Conservation (phyloP, 2,113 vertebrate genomes). For the Nyctibius bracteatus region DNA sequence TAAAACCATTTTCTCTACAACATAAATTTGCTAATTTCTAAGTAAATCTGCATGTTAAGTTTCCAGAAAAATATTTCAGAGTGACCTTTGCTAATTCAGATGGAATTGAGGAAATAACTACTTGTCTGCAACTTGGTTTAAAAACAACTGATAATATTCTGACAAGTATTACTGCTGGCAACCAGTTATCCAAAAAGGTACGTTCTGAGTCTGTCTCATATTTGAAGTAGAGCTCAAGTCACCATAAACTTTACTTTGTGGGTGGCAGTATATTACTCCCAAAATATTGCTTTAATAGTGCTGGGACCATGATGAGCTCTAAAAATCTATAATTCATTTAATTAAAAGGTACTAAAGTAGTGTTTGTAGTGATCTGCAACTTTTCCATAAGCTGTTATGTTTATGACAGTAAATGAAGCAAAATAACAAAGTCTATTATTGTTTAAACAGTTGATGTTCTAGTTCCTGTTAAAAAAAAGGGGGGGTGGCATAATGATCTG, state of each 20-base stretch:
- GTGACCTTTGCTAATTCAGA: background rate
- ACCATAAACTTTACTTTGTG: background rate
- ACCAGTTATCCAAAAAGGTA: background rate
- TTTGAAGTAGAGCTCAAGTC: background rate
- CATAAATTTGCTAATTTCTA: background rate
- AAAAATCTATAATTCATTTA: background rate
- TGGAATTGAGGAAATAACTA: background rate
- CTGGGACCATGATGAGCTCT: background rate
- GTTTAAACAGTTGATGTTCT: background rate
- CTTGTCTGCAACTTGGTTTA: background rate
- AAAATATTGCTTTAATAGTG: background rate
- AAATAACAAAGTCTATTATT: background rate
- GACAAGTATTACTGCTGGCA: background rate
- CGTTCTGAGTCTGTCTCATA: background rate
- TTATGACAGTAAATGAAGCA: background rate
- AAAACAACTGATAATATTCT: background rate
- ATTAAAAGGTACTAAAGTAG: background rate
- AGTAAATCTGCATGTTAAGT: background rate
- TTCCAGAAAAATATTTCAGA: background rate
- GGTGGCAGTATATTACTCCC: background rate
- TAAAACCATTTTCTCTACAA: background rate
- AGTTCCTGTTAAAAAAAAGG: background rate
- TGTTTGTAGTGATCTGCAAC: background rate
- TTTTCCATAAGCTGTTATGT: background rate
- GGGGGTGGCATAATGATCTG: background rate